Evolutionary conservation across 92 coral and sea anemone genomes (phyloP).

Genomic region (Phenganax stokvisi): DNA sequence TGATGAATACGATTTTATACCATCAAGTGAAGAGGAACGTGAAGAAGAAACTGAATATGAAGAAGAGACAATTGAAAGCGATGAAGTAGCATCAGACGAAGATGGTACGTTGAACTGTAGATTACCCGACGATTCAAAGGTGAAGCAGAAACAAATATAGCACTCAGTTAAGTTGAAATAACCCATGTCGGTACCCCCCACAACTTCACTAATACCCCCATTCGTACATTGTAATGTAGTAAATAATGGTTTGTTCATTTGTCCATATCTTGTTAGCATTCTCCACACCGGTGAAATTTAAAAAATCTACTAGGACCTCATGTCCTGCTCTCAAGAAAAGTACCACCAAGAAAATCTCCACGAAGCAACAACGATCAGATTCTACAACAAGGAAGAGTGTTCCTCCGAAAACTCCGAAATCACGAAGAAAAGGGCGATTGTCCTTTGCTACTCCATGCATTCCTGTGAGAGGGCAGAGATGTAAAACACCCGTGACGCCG

Average conservation of each 20-base stretch:
- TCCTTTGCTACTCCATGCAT: slow-evolving; percentile 66
- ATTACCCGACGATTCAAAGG: background rate
- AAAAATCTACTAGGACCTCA: slow-evolving; percentile 38
- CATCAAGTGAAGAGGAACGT: slow-evolving; percentile 19
- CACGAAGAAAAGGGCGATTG: slow-evolving; percentile 33
- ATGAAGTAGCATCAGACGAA: slow-evolving; percentile 15
- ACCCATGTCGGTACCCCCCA: no score
- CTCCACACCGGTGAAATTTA: background rate
- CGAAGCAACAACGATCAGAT: slow-evolving; percentile 7
- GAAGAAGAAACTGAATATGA: slow-evolving; percentile 40
- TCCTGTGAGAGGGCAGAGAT: slow-evolving; percentile 72
- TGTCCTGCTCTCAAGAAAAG: slow-evolving; percentile 19
- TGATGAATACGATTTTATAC: background rate
- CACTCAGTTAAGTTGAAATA: no score
- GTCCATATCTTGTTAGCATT: background rate
- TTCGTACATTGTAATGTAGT: background rate
- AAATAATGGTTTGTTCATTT: background rate
- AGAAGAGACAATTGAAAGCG: slow-evolving; percentile 40
- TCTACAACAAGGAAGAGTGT: slow-evolving; percentile 20
- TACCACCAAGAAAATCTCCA: slow-evolving; percentile 5
- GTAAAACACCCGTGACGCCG: slow-evolving; percentile 88
- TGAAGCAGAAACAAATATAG: no score
- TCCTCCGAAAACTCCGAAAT: slow-evolving; percentile 49
- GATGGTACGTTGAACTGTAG: slow-evolving; percentile 2
- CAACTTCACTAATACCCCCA: background rate